Evolutionary conservation across 2,797 vertebrate species (phyloP).

Genomic region (Channa striata): DNA sequence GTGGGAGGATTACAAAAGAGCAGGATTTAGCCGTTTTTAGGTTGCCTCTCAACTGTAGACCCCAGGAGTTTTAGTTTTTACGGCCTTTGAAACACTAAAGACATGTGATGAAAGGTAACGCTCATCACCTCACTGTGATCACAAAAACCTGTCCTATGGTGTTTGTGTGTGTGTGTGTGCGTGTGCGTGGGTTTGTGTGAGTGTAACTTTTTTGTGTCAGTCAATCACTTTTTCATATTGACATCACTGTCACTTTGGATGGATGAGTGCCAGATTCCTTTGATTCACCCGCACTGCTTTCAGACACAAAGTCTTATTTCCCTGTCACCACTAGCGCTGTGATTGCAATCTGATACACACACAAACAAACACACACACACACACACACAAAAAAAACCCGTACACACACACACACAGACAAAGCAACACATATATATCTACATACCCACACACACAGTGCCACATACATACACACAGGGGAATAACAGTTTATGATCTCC

Average conservation of each 20-base stretch:
- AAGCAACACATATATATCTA: conserved; percentile 25
- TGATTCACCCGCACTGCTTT: conserved; percentile 75
- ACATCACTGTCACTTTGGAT: conserved; percentile 78
- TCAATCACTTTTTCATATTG: conserved; percentile 77
- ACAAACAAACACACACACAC: conserved; percentile 57
- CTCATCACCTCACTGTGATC: conserved; percentile 67
- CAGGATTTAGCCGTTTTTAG: conserved; percentile 68
- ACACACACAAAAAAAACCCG: conserved; percentile 14
- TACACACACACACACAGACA: conserved; percentile 3
- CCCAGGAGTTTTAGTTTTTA: conserved; percentile 63
- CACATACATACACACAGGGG: conserved; percentile 62
- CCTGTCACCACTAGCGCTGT: conserved; percentile 74
- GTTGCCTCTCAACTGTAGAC: conserved; percentile 70
- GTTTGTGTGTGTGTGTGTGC: conserved; percentile 21
- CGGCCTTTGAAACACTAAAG: conserved; percentile 74
- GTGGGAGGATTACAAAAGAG: conserved; percentile 70
- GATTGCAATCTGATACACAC: conserved; percentile 69
- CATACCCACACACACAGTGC: conserved; percentile 5
- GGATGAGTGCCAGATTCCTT: conserved; percentile 77
- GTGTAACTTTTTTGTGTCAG: conserved; percentile 57
- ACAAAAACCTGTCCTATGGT: conserved; percentile 59
- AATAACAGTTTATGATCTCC: conserved; percentile 77
- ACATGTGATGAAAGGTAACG: conserved; percentile 71
- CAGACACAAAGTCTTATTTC: conserved; percentile 76
- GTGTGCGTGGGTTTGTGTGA: conserved; percentile 8